Evolutionary conservation across 2,888 invertebrate species (phyloP).

Genomic region (Nemurella pictetii): DNA sequence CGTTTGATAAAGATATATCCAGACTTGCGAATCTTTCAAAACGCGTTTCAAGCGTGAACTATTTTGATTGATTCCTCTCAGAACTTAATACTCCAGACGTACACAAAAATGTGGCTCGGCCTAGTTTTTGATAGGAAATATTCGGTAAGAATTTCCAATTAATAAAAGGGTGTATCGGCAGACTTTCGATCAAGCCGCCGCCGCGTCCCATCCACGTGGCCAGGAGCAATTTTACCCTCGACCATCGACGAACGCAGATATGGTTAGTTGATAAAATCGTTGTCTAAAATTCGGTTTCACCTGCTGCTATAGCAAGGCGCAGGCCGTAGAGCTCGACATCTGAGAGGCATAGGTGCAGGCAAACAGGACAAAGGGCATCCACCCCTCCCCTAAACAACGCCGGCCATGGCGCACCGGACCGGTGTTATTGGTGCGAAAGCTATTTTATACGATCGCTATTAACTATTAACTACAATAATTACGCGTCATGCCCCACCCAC

Average conservation of each 20-base stretch:
- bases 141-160: not conserved
- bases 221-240: constrained; percentile 25
- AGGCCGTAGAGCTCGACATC: not conserved
- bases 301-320: not conserved
- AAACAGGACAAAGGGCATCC: not conserved
- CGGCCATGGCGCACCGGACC: not conserved
- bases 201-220: not conserved
- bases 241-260: not conserved
- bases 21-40: not conserved
- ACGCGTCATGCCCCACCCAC: constrained; percentile 39
- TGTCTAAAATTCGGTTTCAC: constrained; percentile 1
- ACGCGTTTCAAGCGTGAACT: not conserved
- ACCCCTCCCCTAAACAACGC: constrained; percentile 20
- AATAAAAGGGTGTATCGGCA: not conserved
- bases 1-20: not conserved
- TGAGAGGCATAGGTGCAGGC: not conserved
- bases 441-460: constrained; percentile 40
- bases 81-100: not conserved
- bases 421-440: constrained; percentile 41
- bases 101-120: not conserved
- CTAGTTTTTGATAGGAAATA: not conserved
- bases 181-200: not conserved
- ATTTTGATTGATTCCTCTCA: not conserved
- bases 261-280: constrained; percentile 30
- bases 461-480: constrained; percentile 42